Evolutionary conservation across 1,140 invertebrate genomes (phyloP), one percentile per base, ranked within the genome.

Genomic region (Drosophila erecta): DNA sequence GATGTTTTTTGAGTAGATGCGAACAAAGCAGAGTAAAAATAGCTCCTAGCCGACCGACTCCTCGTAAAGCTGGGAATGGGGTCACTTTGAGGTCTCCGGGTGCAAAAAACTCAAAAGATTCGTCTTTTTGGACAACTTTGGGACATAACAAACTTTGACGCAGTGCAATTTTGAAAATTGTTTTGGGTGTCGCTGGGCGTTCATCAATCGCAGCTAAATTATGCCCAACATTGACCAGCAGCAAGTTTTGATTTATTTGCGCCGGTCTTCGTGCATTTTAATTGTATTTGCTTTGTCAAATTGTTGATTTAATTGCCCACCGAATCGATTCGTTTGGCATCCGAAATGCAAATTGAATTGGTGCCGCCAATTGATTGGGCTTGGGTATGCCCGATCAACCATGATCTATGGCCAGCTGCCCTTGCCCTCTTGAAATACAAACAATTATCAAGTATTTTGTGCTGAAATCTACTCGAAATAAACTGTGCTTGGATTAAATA

Each of bases 281-380:
- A 74, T 69, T 69, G 62, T 49, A 17, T 62, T 62, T 43, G 24
- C 37, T 64, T 64, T 27, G 60, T 51, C 44, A 65, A 51, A 65
- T 51, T 71, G 54, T 71, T 74, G 43, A 74, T 49, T 74, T 74
- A 74, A 74, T 74, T 74, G 57, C 20, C 40, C 37, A 15, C 40
- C 65, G 47, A 61, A 73, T 37, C 50, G 64, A 30, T 54, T 47
- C 50, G 62, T 24, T 53, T 66, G 44, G 10, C 46, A 47, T 57
- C 27, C 37, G 41, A 38, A 54, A 73, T 49, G 58, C 70, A 73
- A 62, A 74, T 73, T 37, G 17, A 11, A 43, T 55, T 74, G 47
- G 38, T 46, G 58, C 35, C 58, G 57, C 49, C 51, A 41, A 55
- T 60, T 17, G 57, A 40, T 73, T 73, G 35, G 67, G 58, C 43